Base-by-base conservation (phyloP, 2,797 vertebrate genomes). In the Tenualosa thibaudeaui region DNA sequence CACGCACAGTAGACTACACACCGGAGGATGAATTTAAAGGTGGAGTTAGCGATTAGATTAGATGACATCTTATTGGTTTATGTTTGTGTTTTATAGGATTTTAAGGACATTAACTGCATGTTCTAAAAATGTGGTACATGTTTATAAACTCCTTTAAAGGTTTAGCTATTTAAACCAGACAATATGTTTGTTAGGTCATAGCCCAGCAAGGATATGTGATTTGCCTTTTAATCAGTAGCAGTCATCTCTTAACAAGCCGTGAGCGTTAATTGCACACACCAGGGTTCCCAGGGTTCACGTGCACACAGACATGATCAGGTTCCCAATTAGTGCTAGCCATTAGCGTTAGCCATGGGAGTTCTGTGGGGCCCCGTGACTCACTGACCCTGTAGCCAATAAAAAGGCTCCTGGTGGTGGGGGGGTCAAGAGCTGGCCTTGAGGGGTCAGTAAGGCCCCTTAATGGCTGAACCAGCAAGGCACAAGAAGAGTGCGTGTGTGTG, bases 401-500 rank as follows among this genome's bases (percentile, higher is more conserved):
- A 40, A 3, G 31, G 12, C 65, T 37, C 65, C 26, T 65, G 62
- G 62, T 65, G 62, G 62, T 2, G 24, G 1, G 7, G n/a, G 19
- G n/a, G 60, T 62, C 24, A 62, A 62, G 60, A n/a, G 24, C 54
- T 19, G 54, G 54, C 17, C 54, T 62, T n/a, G 60, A 62, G 60
- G 60, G n/a, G 60, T 62, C 17, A 4, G 7, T 56, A 56, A 56
- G 54, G 54, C 54, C 54, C 54, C 54, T 56, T 56, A 17, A 62
- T 62, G n/a, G n/a, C 6, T 62, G 0, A 26, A 62, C 8, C 19
- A 12, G 60, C 22, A n/a, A 26, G 22, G 60, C 26, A 71, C 24
- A 2, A 37, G 3, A 56, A 46, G 85, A 0, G 19, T 75, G 85
- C 78, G 81, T 78, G 51, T 86, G 24, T 56, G 81, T 82, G 81